Evolutionary conservation across 2,113 vertebrate genomes (phyloP).

Genomic region (Origma solitaria): DNA sequence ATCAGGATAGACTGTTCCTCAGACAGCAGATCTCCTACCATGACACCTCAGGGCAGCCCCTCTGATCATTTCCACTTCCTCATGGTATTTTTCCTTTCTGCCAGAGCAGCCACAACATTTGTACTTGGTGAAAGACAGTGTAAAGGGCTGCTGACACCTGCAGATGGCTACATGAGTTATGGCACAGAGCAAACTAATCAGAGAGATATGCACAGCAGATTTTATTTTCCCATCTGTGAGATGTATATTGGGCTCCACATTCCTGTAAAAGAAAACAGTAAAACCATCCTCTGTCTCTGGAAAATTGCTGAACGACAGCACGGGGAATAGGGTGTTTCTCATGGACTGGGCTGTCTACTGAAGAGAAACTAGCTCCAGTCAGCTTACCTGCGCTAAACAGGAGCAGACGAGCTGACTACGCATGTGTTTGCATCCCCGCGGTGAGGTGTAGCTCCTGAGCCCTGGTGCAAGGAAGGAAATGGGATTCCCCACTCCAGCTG

Average conservation of each 20-base stretch:
- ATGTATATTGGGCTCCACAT: background rate
- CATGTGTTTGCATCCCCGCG: background rate
- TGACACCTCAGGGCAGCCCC: background rate
- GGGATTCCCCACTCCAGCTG: background rate
- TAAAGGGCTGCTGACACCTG: background rate
- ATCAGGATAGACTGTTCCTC: background rate
- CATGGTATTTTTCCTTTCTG: background rate
- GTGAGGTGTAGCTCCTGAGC: background rate
- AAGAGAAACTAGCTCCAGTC: background rate
- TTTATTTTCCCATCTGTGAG: conserved; percentile 22
- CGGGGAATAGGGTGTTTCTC: background rate
- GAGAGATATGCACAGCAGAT: background rate
- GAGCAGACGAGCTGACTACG: accelerated
- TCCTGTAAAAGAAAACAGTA: background rate
- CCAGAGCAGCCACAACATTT: background rate
- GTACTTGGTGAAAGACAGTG: background rate
- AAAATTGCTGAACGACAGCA: background rate
- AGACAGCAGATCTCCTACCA: background rate
- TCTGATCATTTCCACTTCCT: background rate
- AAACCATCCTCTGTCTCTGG: background rate
- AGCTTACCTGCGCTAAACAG: background rate
- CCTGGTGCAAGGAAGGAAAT: background rate
- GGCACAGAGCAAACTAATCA: background rate
- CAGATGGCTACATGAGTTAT: background rate
- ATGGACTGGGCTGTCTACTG: background rate